A percentile compares a stretch with the other conserved stretches of the same genome.
Evolutionary conservation across 1,140 invertebrate genomes (phyloP).

Genomic region (Portunus trituberculatus): DNA sequence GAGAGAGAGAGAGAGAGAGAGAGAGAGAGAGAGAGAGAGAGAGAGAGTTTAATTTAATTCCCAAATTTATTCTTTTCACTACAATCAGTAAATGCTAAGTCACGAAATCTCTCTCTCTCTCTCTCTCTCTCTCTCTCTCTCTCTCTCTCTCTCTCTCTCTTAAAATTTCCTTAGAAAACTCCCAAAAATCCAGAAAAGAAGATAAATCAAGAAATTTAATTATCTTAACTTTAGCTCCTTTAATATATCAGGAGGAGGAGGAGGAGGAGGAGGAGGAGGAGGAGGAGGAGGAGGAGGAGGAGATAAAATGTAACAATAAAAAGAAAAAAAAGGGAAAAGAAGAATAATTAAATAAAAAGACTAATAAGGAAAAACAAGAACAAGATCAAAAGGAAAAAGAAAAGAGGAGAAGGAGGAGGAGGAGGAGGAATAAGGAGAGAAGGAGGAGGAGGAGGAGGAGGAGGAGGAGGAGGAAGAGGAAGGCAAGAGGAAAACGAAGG

Average conservation of each 20-base stretch:
- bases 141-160: constrained; percentile 36
- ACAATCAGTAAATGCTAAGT: too few relatives aligned
- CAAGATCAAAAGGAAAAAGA: too few relatives aligned
- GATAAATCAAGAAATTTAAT: too few relatives aligned
- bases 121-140: constrained; percentile 1
- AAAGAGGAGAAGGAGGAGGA: not conserved
- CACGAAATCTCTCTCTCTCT: too few relatives aligned
- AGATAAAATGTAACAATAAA: too few relatives aligned
- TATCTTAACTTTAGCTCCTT: too few relatives aligned
- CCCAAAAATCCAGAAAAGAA: too few relatives aligned
- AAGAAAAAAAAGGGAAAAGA: not conserved
- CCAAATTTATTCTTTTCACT: too few relatives aligned
- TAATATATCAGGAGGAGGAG: too few relatives aligned
- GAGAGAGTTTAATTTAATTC: not conserved
- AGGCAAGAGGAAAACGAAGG: not conserved
- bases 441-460: not conserved
- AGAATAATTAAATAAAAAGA: too few relatives aligned
- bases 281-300: not conserved
- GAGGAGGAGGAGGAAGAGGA: not conserved
- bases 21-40: not conserved
- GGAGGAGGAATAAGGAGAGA: not conserved
- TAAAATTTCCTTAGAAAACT: too few relatives aligned
- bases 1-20: constrained; percentile 43
- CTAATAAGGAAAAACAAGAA: not conserved
- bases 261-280: too few relatives aligned